Evolutionary conservation across 2,113 vertebrate genomes (phyloP).

Genomic region (human (Homo sapiens)): GRCh38 chr1:17555001-17555500

Average conservation of each 20-base stretch:
- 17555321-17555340: background rate
- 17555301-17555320: background rate
- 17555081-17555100: background rate
- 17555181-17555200: background rate
- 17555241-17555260: background rate
- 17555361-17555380: no score
- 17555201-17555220: background rate
- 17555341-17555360: background rate
- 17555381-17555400: background rate
- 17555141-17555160: background rate
- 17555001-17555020: accelerated
- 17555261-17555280: background rate
- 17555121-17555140: background rate
- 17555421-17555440: no score
- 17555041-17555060: background rate
- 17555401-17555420: background rate
- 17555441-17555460: background rate
- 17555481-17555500: background rate
- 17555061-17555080: background rate
- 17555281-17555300: background rate
- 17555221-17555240: background rate
- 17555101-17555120: background rate
- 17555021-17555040: background rate
- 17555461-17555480: background rate
- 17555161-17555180: background rate